Evolutionary conservation across 2,113 vertebrate genomes (phyloP).

Genomic region (Ariopsis seemanni): DNA sequence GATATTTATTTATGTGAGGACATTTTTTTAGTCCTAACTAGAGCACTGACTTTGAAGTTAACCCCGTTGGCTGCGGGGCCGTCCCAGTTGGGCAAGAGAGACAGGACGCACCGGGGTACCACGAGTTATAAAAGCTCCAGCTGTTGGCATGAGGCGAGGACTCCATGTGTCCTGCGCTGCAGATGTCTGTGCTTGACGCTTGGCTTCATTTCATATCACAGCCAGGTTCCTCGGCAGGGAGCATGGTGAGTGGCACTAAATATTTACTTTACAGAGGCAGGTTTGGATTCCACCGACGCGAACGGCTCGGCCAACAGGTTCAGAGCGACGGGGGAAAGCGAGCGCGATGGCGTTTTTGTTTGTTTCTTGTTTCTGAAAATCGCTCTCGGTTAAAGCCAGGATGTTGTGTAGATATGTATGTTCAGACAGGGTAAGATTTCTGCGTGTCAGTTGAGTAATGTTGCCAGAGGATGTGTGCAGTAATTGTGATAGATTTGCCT

Average conservation of each 20-base stretch:
- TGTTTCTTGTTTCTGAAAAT: not conserved
- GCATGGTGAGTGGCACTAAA: conserved; percentile 52
- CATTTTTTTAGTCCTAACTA: conserved; percentile 32
- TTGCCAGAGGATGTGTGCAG: not conserved
- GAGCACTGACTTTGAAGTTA: conserved; percentile 51
- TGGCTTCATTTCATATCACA: conserved; percentile 56
- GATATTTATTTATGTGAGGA: conserved; percentile 39
- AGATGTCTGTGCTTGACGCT: conserved; percentile 54
- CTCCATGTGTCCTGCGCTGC: conserved; percentile 46
- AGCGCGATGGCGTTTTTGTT: not conserved
- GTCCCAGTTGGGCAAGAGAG: conserved; percentile 23
- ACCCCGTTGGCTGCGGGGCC: conserved; percentile 38
- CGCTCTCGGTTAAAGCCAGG: not conserved
- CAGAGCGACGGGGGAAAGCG: not conserved
- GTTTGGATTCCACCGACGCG: conserved; percentile 44
- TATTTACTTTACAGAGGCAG: conserved; percentile 51
- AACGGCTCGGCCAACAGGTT: conserved; percentile 9
- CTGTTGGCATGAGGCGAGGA: conserved; percentile 43
- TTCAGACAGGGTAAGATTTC: not conserved
- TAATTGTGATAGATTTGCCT: not conserved
- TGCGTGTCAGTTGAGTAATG: not conserved
- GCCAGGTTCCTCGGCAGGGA: conserved; percentile 49
- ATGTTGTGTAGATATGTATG: not conserved
- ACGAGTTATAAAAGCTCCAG: conserved; percentile 47
- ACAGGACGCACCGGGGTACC: conserved; percentile 19